These are phyloP conservation scores for Phortica variegata DNA, from an alignment of 1,140 invertebrate species.

Conservation along the genomic window DNA sequence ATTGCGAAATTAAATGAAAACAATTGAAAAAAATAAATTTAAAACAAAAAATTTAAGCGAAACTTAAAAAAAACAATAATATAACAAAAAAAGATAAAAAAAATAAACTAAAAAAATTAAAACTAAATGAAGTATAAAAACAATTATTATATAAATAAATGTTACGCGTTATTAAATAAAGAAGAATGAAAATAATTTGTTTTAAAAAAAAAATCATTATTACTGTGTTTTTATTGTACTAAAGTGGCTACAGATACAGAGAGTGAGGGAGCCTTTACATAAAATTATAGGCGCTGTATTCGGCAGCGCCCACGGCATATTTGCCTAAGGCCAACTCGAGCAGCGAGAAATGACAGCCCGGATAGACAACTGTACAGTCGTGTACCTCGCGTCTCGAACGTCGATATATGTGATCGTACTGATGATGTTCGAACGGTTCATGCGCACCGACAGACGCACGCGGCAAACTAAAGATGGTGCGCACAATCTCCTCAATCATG, in stretches of 20 bases:
- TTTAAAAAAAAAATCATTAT: conserved; percentile 40
- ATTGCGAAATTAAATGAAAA: conserved; percentile 3
- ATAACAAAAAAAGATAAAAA: conserved; percentile 10
- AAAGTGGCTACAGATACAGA: neutral
- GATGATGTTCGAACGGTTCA: conserved; percentile 34
- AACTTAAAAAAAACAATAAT: conserved; percentile 2
- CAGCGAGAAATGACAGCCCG: conserved; percentile 68
- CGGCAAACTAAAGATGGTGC: conserved; percentile 59
- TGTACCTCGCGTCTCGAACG: conserved; percentile 24
- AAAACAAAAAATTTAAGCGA: conserved; percentile 25
- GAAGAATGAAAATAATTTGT: conserved; percentile 56
- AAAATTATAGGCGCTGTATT: conserved; percentile 31
- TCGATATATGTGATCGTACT: conserved; percentile 41
- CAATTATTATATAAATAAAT: conserved; percentile 58
- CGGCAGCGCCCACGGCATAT: conserved; percentile 58
- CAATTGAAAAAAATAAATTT: conserved; percentile 3
- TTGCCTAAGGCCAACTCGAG: conserved; percentile 71
- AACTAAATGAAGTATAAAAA: conserved; percentile 35
- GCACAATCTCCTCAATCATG: conserved; percentile 71
- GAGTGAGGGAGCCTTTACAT: conserved; percentile 32
- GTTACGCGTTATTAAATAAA: conserved; percentile 58
- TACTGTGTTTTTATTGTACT: conserved; percentile 2
- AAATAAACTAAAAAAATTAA: conserved; percentile 30
- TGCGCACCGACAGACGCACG: conserved; percentile 15
- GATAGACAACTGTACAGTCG: conserved; percentile 63